Conservation (phyloP, 2,888 invertebrate genomes). For the Erebia ligea region DNA sequence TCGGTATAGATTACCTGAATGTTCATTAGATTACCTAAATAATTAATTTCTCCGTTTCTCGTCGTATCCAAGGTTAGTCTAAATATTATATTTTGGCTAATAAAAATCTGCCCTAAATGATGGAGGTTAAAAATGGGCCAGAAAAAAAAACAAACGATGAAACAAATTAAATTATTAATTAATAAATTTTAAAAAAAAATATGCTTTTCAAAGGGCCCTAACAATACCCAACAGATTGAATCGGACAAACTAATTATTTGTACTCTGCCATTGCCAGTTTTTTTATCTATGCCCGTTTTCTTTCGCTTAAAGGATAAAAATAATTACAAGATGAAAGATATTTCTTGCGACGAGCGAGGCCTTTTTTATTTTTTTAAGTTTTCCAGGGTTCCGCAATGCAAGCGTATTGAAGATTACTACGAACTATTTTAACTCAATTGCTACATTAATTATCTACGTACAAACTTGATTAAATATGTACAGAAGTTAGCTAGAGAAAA, state of each 20-base stretch:
- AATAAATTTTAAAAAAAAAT: conserved; percentile 17
- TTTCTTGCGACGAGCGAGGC: conserved; percentile 48
- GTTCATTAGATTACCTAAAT: too few species aligned
- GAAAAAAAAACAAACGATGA: background rate
- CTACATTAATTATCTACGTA: too few species aligned
- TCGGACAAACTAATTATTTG: conserved; percentile 75
- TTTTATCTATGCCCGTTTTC: conserved; percentile 65
- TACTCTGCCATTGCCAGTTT: conserved; percentile 47
- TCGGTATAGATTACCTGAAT: too few species aligned
- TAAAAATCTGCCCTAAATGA: too few species aligned
- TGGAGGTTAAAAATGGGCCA: background rate
- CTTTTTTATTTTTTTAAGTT: conserved; percentile 49
- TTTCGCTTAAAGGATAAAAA: conserved; percentile 81
- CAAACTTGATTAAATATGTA: too few species aligned
- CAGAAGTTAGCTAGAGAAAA: too few species aligned
- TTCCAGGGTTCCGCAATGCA: conserved; percentile 36
- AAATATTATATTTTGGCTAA: too few species aligned
- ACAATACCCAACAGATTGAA: conserved; percentile 56
- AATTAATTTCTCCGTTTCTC: too few species aligned
- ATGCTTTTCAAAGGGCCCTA: conserved; percentile 32
- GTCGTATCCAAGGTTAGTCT: too few species aligned
- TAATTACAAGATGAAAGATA: conserved; percentile 81
- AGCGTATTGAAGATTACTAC: background rate
- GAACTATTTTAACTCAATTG: too few species aligned
- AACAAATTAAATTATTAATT: conserved; percentile 4